These are phyloP conservation scores for Tortrix viridana DNA, from an alignment of 2,888 invertebrate genomes.

Conservation along the genomic window DNA sequence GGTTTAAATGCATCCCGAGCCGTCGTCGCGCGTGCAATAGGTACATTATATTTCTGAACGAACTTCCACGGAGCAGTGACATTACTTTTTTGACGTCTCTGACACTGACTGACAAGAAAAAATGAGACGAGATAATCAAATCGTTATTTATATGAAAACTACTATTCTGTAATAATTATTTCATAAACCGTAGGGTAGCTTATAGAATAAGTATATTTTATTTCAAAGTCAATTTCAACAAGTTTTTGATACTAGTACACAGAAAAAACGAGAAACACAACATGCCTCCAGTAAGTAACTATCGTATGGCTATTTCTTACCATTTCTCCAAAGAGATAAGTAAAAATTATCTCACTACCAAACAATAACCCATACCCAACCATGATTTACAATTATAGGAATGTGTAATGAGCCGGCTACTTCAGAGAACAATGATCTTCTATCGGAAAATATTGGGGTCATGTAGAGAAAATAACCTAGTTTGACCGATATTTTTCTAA, in stretches of 20 bases:
- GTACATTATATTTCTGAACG: slow-evolving; percentile 26
- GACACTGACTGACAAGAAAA: too few species aligned
- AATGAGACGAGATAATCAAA: too few species aligned
- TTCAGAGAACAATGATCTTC: neutral
- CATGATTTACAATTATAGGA: neutral
- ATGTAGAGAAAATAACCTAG: too few species aligned
- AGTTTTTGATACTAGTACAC: neutral
- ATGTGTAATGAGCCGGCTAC: neutral
- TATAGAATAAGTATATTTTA: too few species aligned
- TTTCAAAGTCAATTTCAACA: too few species aligned
- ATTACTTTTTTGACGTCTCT: slow-evolving; percentile 8
- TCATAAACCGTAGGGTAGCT: too few species aligned
- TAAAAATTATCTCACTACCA: slow-evolving; percentile 3
- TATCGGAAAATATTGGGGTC: neutral
- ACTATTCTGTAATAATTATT: too few species aligned
- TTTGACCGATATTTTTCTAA: too few species aligned
- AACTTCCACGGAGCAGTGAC: slow-evolving; percentile 33
- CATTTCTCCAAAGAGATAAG: slow-evolving; percentile 10
- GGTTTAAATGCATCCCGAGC: too few species aligned
- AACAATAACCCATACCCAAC: too few species aligned
- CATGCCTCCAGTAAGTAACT: slow-evolving; percentile 35
- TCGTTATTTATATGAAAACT: too few species aligned
- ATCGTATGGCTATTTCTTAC: slow-evolving; percentile 14
- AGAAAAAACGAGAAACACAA: slow-evolving; percentile 4
- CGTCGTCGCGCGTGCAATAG: too few species aligned